Percentiles rank a stretch among this genome's conserved stretches.
phyloP scores from a whole-genome alignment of 2,113 vertebrate species.

The Propithecus coquereli region DNA sequence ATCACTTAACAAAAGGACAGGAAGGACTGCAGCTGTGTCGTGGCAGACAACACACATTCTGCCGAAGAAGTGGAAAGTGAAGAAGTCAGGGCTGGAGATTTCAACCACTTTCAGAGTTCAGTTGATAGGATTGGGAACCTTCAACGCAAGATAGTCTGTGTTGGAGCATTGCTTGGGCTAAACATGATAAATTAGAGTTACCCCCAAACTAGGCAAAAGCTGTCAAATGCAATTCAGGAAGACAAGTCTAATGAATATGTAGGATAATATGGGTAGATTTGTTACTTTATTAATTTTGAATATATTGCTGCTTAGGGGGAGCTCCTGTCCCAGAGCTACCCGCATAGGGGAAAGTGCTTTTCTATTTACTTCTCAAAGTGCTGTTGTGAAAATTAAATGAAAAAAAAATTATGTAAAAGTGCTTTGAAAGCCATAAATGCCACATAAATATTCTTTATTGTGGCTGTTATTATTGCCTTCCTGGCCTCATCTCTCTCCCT shows the following conservation, averaged over 20 bases:
- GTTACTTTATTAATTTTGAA: conserved; percentile 25
- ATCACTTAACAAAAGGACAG: conserved; percentile 3
- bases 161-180: background rate
- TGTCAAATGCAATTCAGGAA: background rate
- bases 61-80: background rate
- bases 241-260: conserved; percentile 35
- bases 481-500: background rate
- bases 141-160: background rate
- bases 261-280: background rate
- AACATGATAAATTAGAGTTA: background rate
- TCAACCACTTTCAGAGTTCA: background rate
- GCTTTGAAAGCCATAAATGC: background rate
- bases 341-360: background rate
- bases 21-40: background rate
- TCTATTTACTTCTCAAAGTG: conserved; percentile 29
- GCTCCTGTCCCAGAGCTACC: background rate
- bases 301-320: background rate
- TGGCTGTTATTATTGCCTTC: background rate
- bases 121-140: background rate
- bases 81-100: background rate
- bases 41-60: background rate
- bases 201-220: background rate
- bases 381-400: conserved; percentile 35
- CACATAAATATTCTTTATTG: background rate
- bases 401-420: background rate